Evolutionary conservation across 1,140 invertebrate genomes (phyloP).

Genomic region (Trachymyrmex cornetzi): DNA sequence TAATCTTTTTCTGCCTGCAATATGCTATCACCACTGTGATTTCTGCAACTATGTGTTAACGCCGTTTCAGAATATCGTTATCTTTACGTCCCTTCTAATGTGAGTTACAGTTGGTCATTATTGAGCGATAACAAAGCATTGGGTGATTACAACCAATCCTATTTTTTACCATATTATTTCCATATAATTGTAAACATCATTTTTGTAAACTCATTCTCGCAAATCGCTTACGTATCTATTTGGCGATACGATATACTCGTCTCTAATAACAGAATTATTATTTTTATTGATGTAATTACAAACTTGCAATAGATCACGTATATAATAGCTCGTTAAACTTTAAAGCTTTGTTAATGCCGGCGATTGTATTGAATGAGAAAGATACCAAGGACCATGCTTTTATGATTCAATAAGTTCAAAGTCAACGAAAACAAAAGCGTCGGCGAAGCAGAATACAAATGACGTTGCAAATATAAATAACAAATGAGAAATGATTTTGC

Average conservation of each 20-base stretch:
- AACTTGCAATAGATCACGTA: neutral
- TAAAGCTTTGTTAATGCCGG: neutral
- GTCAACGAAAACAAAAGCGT: conserved; percentile 12
- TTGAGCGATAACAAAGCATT: neutral
- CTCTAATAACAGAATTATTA: conserved; percentile 24
- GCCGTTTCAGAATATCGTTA: conserved; percentile 75
- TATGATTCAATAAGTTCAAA: neutral
- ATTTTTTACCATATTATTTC: conserved; percentile 24
- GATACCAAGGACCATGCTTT: neutral
- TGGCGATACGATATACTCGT: neutral
- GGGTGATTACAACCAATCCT: neutral
- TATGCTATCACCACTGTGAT: conserved; percentile 11
- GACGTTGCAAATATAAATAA: neutral
- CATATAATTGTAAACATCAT: conserved; percentile 11
- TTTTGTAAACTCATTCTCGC: conserved; percentile 30
- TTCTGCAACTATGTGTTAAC: conserved; percentile 48
- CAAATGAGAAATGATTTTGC: conserved; percentile 4
- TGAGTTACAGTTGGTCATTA: conserved; percentile 69
- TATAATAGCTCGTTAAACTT: conserved; percentile 7
- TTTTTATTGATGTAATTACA: neutral
- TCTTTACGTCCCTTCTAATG: conserved; percentile 67
- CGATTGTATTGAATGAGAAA: neutral
- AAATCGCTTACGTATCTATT: conserved; percentile 5
- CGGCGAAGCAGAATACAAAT: neutral
- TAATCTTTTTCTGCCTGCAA: conserved; percentile 23